Percentiles rank a stretch among this genome's conserved stretches.
Evolutionary conservation across 2,797 vertebrate genomes (phyloP).

Genomic region (Parauchenoglanis punctatus): DNA sequence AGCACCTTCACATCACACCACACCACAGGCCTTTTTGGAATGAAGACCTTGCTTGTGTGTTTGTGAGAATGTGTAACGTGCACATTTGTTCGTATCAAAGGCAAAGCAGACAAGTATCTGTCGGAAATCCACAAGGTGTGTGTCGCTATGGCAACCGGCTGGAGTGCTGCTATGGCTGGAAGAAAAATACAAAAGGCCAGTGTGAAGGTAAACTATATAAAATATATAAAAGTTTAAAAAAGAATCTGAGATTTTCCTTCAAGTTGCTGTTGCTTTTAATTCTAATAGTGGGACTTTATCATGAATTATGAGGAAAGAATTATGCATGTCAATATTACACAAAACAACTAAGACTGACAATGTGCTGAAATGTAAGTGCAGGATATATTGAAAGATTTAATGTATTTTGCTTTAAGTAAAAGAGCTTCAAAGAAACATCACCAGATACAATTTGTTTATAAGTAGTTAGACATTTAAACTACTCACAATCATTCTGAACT

Average conservation of each 20-base stretch:
- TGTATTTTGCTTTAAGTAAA: neutral
- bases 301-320: too few relatives aligned
- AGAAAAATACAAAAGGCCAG: slow-evolving; percentile 83
- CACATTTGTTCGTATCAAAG: slow-evolving; percentile 52
- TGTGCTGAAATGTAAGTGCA: neutral
- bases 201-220: slow-evolving; percentile 85
- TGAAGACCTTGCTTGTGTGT: neutral
- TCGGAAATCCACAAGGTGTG: slow-evolving; percentile 79
- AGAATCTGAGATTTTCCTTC: neutral
- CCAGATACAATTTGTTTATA: neutral
- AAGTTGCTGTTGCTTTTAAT: neutral
- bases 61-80: neutral
- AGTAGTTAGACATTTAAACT: neutral
- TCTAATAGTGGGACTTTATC: neutral
- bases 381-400: neutral
- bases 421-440: neutral
- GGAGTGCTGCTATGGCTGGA: slow-evolving; percentile 97
- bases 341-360: neutral
- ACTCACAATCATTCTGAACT: slow-evolving; percentile 38
- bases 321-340: too few relatives aligned
- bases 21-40: neutral
- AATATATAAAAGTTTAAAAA: neutral
- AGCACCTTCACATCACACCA: too few relatives aligned
- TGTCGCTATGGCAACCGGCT: slow-evolving; percentile 87
- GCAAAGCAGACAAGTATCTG: slow-evolving; percentile 71